Evolutionary conservation across 1,140 invertebrate species (phyloP).

Genomic region (Brachionus rubens): DNA sequence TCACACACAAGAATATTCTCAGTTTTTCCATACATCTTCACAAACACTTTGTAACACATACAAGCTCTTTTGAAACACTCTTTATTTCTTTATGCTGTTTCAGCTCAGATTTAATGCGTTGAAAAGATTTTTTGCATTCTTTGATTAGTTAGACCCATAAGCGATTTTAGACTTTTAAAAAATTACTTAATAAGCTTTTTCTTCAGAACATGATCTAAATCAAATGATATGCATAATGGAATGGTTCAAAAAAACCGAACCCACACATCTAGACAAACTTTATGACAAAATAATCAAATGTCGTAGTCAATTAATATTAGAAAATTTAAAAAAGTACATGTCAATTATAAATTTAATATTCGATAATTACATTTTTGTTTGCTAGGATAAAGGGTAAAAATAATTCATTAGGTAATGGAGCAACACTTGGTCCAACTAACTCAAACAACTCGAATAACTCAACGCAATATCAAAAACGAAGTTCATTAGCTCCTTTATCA

Average conservation of each 20-base stretch:
- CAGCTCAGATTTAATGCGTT: no score
- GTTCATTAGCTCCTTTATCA: constrained; percentile 4
- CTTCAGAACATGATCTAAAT: constrained; percentile 19
- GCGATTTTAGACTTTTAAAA: no score
- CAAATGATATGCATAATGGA: constrained; percentile 31
- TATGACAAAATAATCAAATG: constrained; percentile 21
- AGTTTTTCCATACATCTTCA: no score
- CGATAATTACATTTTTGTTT: neutral
- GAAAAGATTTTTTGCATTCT: no score
- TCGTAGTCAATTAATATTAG: constrained; percentile 16
- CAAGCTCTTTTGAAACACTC: no score
- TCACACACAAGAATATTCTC: no score
- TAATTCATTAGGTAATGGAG: neutral
- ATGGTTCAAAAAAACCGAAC: constrained; percentile 33
- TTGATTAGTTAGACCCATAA: no score
- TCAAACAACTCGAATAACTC: neutral
- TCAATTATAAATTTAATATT: neutral
- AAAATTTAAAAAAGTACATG: constrained; percentile 20
- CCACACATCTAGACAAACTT: constrained; percentile 16
- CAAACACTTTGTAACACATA: no score
- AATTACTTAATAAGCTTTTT: neutral
- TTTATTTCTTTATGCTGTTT: no score
- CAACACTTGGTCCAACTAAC: neutral
- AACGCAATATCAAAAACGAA: constrained; percentile 1
- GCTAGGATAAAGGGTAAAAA: neutral